phyloP scores from a whole-genome alignment of 2,113 vertebrate genomes.

The Noctilio leporinus region DNA sequence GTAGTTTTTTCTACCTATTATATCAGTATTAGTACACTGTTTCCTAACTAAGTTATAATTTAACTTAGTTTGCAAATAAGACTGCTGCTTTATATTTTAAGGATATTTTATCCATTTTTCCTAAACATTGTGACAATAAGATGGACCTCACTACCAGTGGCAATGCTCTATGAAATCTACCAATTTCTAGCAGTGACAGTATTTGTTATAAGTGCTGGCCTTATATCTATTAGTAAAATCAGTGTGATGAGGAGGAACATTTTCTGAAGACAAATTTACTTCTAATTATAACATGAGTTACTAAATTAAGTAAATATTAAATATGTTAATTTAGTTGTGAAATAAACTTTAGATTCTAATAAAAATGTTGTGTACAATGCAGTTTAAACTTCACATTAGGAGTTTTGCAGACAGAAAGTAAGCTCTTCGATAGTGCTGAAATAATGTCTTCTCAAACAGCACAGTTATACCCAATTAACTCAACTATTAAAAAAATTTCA shows the following conservation, averaged over 20 bases:
- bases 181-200: not conserved
- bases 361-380: not conserved
- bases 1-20: not conserved
- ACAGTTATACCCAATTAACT: not conserved
- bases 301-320: not conserved
- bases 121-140: not conserved
- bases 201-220: not conserved
- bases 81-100: not conserved
- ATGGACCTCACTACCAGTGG: not conserved
- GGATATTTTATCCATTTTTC: not conserved
- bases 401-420: not conserved
- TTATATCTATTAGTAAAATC: not conserved
- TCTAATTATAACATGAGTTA: not conserved
- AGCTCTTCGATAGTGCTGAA: not conserved
- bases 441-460: not conserved
- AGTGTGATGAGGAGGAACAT: not conserved
- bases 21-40: not conserved
- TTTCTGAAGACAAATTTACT: not conserved
- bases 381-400: not conserved
- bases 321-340: not conserved
- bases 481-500: not conserved
- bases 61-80: not conserved
- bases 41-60: not conserved
- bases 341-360: not conserved
- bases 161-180: not conserved